Conservation (phyloP, 53 echinoderm and acorn worm species). For the Temnopleurus reevesii region DNA sequence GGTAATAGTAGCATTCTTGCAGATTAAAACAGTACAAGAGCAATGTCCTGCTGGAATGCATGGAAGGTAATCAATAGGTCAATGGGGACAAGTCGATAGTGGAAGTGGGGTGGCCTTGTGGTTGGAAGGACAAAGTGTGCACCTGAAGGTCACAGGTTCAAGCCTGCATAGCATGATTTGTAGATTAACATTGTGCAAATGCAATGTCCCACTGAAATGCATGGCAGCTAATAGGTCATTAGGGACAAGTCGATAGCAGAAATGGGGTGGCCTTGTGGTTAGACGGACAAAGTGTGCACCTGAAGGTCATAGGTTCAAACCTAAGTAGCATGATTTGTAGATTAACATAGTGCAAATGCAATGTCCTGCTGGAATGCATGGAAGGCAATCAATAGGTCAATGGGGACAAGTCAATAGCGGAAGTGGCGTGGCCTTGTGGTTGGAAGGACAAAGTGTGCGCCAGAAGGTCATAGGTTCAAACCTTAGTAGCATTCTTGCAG, state of each 20-base stretch:
- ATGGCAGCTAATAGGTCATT: background rate
- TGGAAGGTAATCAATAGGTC: background rate
- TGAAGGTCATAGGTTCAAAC: too few relatives aligned
- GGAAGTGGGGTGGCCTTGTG: conserved; percentile 3
- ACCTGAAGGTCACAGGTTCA: background rate
- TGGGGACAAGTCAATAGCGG: background rate
- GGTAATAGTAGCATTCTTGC: too few relatives aligned
- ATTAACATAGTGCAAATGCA: background rate
- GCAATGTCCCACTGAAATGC: conserved; percentile 7
- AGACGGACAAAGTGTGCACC: background rate
- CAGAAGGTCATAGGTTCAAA: background rate
- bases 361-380: conserved; percentile 7
- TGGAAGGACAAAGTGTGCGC: background rate
- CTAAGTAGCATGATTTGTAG: too few relatives aligned
- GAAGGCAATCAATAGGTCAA: background rate
- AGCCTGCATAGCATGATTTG: too few relatives aligned
- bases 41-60: conserved; percentile 7
- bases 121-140: background rate
- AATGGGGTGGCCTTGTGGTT: background rate
- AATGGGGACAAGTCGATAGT: background rate
- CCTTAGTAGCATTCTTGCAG: too few relatives aligned
- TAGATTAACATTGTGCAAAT: too few relatives aligned
- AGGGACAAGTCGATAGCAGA: background rate
- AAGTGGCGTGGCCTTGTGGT: conserved; percentile 5
- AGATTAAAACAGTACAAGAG: too few relatives aligned